phyloP scores from a whole-genome alignment of 2,113 vertebrate genomes.

The Malurus melanocephalus region DNA sequence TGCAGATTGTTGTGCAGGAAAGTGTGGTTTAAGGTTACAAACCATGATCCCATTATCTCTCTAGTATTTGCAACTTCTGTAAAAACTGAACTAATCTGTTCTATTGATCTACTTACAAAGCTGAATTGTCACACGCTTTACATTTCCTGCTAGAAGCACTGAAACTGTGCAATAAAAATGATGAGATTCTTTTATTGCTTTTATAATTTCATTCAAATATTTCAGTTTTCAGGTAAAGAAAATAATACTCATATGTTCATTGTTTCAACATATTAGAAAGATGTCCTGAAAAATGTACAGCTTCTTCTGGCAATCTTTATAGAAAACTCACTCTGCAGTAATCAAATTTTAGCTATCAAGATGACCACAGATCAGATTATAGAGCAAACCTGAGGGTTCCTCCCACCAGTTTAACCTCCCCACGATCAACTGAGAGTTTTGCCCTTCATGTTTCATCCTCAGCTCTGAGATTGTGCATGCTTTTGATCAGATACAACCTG shows the following conservation, averaged over 20 bases:
- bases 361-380: not conserved
- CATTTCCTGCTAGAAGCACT: slow-evolving; percentile 30
- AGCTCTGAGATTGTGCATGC: not conserved
- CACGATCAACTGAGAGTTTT: not conserved
- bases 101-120: slow-evolving; percentile 31
- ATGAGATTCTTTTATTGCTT: not conserved
- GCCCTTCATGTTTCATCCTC: not conserved
- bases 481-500: not conserved
- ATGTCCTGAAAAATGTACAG: not conserved
- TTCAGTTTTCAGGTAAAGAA: not conserved
- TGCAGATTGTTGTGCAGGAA: slow-evolving; percentile 48
- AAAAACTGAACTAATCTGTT: slow-evolving; percentile 37
- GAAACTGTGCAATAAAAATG: not conserved
- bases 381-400: not conserved
- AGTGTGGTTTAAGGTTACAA: slow-evolving; percentile 47
- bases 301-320: not conserved
- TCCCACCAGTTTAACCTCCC: not conserved
- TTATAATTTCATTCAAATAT: not conserved
- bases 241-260: not conserved
- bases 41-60: slow-evolving; percentile 14
- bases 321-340: not conserved
- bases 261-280: not conserved
- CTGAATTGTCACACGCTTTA: slow-evolving; percentile 20
- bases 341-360: not conserved
- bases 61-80: slow-evolving; percentile 10